Percentiles rank a stretch among this genome's conserved stretches.
Conservation (phyloP, 2,113 vertebrate species). For the Pedionomus torquatus region DNA sequence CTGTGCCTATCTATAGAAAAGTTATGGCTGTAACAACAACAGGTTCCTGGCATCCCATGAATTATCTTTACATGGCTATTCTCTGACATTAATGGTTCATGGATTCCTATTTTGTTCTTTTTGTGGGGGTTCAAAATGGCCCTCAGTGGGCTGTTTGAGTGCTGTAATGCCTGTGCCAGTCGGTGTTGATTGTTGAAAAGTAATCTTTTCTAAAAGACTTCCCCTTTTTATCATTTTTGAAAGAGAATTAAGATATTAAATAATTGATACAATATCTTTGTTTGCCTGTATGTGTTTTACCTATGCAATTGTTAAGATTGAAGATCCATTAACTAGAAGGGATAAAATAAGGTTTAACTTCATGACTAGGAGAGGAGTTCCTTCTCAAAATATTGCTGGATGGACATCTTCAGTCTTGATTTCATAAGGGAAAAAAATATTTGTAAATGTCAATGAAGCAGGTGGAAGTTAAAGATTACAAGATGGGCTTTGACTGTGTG, state of each 20-base stretch:
- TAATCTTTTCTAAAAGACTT: not conserved
- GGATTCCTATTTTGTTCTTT: not conserved
- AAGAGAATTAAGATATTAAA: not conserved
- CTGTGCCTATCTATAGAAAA: not conserved
- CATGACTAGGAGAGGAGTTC: not conserved
- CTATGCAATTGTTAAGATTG: not conserved
- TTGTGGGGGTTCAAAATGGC: not conserved
- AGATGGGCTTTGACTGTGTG: not conserved
- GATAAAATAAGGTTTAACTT: not conserved
- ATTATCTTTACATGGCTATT: not conserved
- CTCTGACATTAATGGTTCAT: not conserved
- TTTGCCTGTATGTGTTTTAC: not conserved
- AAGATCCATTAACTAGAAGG: not conserved
- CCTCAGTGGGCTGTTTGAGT: not conserved
- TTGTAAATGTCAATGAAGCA: not conserved
- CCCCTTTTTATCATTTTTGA: not conserved
- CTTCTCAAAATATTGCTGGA: not conserved
- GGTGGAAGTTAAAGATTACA: not conserved
- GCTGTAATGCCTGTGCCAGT: not conserved
- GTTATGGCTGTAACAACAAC: not conserved
- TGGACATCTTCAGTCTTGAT: not conserved
- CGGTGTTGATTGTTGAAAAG: not conserved
- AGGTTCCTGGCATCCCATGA: not conserved
- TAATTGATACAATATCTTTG: not conserved
- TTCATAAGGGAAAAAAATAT: not conserved